Evolutionary conservation across 2,797 vertebrate genomes (phyloP), one percentile per base, ranked within the genome.

Genomic region (Philypnodon macrostomus): DNA sequence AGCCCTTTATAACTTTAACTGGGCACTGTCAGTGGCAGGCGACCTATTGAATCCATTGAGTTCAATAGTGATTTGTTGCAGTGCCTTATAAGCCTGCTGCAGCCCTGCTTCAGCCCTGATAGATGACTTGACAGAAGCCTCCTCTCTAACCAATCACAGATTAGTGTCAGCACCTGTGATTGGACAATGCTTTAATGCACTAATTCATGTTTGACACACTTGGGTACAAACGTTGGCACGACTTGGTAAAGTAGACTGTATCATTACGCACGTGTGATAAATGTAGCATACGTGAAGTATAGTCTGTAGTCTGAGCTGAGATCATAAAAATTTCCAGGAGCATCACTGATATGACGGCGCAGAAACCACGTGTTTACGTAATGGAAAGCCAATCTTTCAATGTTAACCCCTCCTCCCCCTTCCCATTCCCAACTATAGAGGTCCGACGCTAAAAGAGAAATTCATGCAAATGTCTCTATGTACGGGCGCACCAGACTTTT

Each of bases 281-380:
- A n/a, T n/a, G n/a, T n/a, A n/a, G n/a, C n/a, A n/a, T n/a, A n/a
- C n/a, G n/a, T n/a, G n/a, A n/a, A n/a, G n/a, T n/a, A n/a, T n/a
- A 68, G 70, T 79, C 78, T 62, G 48, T 12, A 39, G 58, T 75
- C 63, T 73, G 45, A 37, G 45, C 61, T 24, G n/a, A 41, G 59
- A 67, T 76, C 71, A 73, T 59, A 58, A 4, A 60, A 47, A 67
- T 73, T 73, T 70, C 72, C 63, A 58, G 67, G 73, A 77, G 80
- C 85, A 83, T 86, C 80, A 50, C 56, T 64, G 81, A 83, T 81
- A 79, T 85, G 87, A 89, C 85, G 81, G 87, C 81, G 85, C 79
- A 85, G 65, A 79, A 86, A 89, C 87, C 93, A 95, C 93, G 92
- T 95, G 93, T 92, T 89, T 89, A 91, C 91, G 91, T 95, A 92